These are phyloP conservation scores for Procambarus virginalis DNA, from an alignment of 1,140 invertebrate species.

Conservation along the genomic window DNA sequence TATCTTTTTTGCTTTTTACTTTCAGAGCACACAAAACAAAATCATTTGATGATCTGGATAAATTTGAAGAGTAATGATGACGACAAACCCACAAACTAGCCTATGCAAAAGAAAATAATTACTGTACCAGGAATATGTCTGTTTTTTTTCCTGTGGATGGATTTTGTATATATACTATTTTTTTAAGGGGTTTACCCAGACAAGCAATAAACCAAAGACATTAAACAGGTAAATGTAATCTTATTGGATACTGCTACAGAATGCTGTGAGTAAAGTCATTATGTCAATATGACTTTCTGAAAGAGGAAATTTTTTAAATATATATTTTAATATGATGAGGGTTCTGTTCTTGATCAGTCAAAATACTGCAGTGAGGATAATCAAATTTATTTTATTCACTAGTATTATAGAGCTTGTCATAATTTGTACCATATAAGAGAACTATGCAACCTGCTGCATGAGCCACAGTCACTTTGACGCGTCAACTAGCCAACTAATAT, in stretches of 20 bases:
- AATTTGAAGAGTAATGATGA: slow-evolving; percentile 55
- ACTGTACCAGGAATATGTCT: no score
- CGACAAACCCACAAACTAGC: background rate
- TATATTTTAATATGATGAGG: slow-evolving; percentile 33
- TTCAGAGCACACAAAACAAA: slow-evolving; percentile 68
- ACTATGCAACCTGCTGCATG: background rate
- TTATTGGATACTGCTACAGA: slow-evolving; percentile 8
- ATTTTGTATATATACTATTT: background rate
- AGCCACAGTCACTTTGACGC: background rate
- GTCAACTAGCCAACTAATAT: slow-evolving; percentile 26
- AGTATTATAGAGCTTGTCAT: slow-evolving; percentile 14
- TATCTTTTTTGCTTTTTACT: slow-evolving; percentile 7
- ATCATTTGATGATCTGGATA: slow-evolving; percentile 70
- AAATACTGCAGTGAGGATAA: background rate
- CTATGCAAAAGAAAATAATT: no score
- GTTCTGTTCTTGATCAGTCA: slow-evolving; percentile 21
- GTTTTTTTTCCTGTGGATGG: background rate
- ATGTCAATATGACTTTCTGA: background rate
- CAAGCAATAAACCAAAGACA: slow-evolving; percentile 55
- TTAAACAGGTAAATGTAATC: slow-evolving; percentile 33
- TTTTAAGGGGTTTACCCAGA: slow-evolving; percentile 18
- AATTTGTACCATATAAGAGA: slow-evolving; percentile 9
- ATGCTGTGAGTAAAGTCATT: slow-evolving; percentile 4
- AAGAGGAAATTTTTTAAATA: background rate
- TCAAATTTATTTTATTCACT: background rate